Conservation (phyloP, 2,797 vertebrate species). For the Pangasius djambal region DNA sequence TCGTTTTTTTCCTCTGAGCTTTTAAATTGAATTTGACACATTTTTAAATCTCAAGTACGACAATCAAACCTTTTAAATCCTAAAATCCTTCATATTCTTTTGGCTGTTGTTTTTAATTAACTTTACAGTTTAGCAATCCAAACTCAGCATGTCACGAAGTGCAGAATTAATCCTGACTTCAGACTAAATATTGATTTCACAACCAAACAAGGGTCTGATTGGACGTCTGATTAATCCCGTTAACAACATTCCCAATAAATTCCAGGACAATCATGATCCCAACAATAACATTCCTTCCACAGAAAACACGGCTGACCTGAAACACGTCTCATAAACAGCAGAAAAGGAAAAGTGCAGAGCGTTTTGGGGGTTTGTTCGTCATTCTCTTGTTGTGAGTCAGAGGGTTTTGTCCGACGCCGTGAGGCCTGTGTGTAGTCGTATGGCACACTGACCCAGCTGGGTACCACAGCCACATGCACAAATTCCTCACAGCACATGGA, state of each 20-base stretch:
- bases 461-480: slow-evolving; percentile 24
- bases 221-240: slow-evolving; percentile 5
- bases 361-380: not conserved
- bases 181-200: slow-evolving; percentile 26
- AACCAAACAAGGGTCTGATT: slow-evolving; percentile 27
- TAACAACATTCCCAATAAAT: slow-evolving; percentile 21
- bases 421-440: slow-evolving; percentile 23
- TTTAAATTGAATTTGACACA: not conserved
- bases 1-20: not conserved
- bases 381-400: not conserved
- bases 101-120: not conserved
- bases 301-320: not conserved
- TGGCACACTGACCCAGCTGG: slow-evolving; percentile 39
- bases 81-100: not conserved
- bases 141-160: not conserved
- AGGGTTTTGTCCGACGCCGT: not conserved
- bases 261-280: slow-evolving; percentile 1
- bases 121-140: not conserved
- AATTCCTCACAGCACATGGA: slow-evolving; percentile 31
- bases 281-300: slow-evolving; percentile 17
- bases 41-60: not conserved
- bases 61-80: not conserved
- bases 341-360: not conserved
- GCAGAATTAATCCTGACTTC: slow-evolving; percentile 5
- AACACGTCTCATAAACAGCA: not conserved